Percentiles rank a stretch among this genome's conserved stretches.
Evolutionary conservation across 2,797 vertebrate species (phyloP).

Genomic region (Lagorchestes hirsutus): DNA sequence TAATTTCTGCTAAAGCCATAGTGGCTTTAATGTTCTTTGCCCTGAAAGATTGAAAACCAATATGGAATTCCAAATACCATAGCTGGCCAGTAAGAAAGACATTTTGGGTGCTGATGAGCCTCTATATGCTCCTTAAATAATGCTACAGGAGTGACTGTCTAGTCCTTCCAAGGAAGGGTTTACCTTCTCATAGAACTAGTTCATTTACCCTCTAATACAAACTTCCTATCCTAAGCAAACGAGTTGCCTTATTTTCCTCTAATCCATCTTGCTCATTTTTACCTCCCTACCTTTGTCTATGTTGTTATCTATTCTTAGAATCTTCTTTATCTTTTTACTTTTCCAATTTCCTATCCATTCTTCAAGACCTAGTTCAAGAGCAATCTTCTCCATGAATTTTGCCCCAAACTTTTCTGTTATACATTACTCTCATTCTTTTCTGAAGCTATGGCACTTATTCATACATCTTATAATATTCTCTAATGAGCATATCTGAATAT

Average conservation of each 20-base stretch:
- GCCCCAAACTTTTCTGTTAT: neutral
- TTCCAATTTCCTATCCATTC: neutral
- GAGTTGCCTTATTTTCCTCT: neutral
- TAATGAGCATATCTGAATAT: neutral
- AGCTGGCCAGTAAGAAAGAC: neutral
- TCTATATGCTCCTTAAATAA: neutral
- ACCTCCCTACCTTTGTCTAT: neutral
- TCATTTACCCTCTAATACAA: neutral
- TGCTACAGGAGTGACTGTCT: neutral
- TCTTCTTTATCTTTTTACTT: neutral
- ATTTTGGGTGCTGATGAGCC: neutral
- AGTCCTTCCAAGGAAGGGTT: neutral
- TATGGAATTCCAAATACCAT: neutral
- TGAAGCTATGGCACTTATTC: neutral
- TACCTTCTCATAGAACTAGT: neutral
- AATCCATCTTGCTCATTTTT: neutral
- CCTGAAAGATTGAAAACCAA: neutral
- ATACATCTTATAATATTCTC: neutral
- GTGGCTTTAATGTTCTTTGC: neutral
- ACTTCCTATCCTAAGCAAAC: neutral
- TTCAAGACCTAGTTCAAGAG: neutral
- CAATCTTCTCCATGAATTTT: neutral
- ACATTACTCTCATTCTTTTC: neutral
- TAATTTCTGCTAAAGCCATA: neutral
- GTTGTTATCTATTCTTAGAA: neutral